These are phyloP conservation scores for Lacerta agilis DNA, from an alignment of 2,797 vertebrate species.

Conservation along the genomic window DNA sequence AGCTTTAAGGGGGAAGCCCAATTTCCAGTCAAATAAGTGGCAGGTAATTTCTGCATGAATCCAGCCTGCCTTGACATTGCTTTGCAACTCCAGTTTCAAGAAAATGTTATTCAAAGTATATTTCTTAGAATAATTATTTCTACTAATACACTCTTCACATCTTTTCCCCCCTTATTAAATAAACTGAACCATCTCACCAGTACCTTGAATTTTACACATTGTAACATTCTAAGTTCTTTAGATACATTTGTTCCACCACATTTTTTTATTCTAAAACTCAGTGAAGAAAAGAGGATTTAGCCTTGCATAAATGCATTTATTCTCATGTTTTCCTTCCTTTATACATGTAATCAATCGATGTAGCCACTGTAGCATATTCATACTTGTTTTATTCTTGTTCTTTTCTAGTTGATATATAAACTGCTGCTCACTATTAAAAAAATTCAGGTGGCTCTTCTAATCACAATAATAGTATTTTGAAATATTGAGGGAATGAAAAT, in stretches of 20 bases:
- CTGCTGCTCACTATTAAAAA: neutral
- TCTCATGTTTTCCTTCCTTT: neutral
- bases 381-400: neutral
- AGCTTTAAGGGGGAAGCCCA: neutral
- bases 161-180: neutral
- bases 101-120: neutral
- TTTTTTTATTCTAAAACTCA: neutral
- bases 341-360: neutral
- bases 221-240: neutral
- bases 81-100: neutral
- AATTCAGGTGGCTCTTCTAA: neutral
- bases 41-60: neutral
- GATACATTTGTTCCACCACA: neutral
- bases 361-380: neutral
- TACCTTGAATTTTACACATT: neutral
- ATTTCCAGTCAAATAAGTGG: constrained; percentile 8
- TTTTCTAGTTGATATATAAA: neutral
- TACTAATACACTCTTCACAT: neutral
- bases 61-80: neutral
- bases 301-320: neutral
- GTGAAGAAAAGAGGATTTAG: neutral
- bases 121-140: neutral
- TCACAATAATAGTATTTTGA: neutral
- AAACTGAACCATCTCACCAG: neutral
- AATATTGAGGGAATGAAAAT: neutral